A percentile compares a stretch with the other conserved stretches of the same genome.
Conservation (phyloP, 2,888 invertebrate genomes). For the Drosophila austrosaltans region DNA sequence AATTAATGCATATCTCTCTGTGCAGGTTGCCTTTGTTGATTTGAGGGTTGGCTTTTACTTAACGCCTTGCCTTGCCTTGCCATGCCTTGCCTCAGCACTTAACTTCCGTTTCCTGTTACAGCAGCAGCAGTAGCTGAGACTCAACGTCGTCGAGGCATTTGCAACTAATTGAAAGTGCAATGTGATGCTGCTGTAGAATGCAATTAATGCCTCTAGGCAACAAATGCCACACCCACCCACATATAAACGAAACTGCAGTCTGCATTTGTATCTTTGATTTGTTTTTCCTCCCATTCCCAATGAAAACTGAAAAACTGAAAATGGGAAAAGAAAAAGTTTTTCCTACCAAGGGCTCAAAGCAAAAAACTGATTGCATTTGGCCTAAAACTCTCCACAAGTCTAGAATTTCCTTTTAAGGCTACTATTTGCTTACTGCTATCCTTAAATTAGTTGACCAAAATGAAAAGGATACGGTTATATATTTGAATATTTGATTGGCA, state of each 20-base stretch:
- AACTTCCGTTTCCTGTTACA: constrained; percentile 80
- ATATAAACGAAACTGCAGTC: constrained; percentile 12
- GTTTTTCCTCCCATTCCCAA: constrained; percentile 20
- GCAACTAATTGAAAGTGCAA: constrained; percentile 82
- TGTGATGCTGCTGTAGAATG: constrained; percentile 81
- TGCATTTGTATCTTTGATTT: constrained; percentile 31
- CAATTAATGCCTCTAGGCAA: constrained; percentile 81
- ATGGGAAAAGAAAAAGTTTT: background rate
- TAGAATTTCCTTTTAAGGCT: background rate
- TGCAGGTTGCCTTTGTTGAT: constrained; percentile 66
- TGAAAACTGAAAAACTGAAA: background rate
- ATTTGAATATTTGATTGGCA: constrained; percentile 3
- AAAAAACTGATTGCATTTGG: constrained; percentile 4
- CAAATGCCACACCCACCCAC: constrained; percentile 10
- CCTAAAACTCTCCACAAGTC: constrained; percentile 1
- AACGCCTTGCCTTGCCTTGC: constrained; percentile 79
- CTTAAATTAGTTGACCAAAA: background rate
- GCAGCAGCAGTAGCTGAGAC: constrained; percentile 4
- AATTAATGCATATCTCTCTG: constrained; percentile 77
- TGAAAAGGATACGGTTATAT: background rate
- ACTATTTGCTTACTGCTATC: background rate
- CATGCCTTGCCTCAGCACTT: constrained; percentile 80
- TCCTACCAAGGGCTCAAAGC: background rate
- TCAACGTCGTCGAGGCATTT: constrained; percentile 34
- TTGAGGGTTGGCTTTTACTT: constrained; percentile 73